phyloP scores from a whole-genome alignment of 1,140 invertebrate species.

The Reticulitermes speratus region DNA sequence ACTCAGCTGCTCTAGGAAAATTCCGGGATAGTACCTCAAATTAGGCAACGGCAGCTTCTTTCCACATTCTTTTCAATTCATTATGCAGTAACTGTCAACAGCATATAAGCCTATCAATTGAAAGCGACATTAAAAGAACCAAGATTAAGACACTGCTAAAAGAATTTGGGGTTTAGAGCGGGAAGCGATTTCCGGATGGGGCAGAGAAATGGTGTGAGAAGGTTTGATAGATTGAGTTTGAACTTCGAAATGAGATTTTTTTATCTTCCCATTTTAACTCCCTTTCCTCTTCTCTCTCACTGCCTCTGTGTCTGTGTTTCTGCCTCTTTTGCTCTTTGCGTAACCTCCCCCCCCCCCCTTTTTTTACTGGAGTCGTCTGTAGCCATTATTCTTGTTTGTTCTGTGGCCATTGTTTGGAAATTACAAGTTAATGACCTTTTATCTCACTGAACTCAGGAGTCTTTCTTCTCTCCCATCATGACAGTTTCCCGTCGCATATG shows the following conservation, averaged over 20 bases:
- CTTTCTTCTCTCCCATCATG: too few relatives aligned
- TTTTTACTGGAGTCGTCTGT: too few relatives aligned
- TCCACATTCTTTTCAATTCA: too few relatives aligned
- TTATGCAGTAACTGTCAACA: too few relatives aligned
- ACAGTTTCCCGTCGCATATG: too few relatives aligned
- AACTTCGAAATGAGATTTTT: slow-evolving; percentile 12
- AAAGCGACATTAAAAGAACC: too few relatives aligned
- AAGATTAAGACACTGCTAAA: background rate
- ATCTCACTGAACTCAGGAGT: background rate
- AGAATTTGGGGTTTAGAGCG: background rate
- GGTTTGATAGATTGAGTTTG: background rate
- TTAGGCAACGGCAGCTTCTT: too few relatives aligned
- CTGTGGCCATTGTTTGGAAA: background rate
- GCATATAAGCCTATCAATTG: too few relatives aligned
- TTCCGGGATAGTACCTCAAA: too few relatives aligned
- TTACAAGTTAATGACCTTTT: background rate
- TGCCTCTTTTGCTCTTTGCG: background rate
- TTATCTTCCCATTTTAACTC: background rate
- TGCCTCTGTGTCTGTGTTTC: too few relatives aligned
- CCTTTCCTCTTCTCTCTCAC: background rate
- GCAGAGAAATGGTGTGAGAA: background rate
- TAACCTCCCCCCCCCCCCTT: too few relatives aligned
- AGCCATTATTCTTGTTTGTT: background rate
- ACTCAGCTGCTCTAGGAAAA: too few relatives aligned
- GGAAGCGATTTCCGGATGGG: background rate